A percentile compares a stretch with the other conserved stretches of the same genome.
Evolutionary conservation across 2,888 invertebrate species (phyloP).

Genomic region (Ferdinandea cuprea): DNA sequence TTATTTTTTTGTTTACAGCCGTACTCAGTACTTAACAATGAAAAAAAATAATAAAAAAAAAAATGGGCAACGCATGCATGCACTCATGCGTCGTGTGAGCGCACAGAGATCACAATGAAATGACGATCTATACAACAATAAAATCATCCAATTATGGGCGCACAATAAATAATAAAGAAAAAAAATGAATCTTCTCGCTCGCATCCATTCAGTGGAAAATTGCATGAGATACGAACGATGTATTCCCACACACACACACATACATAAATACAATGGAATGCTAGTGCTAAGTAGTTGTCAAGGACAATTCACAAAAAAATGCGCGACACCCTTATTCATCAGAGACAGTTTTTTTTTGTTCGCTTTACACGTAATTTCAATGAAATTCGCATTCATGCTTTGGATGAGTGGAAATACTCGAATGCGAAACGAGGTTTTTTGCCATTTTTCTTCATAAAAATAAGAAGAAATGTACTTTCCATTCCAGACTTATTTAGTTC

Average conservation of each 20-base stretch:
- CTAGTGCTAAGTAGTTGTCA: slow-evolving; percentile 33
- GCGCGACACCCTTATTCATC: slow-evolving; percentile 17
- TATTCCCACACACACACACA: background rate
- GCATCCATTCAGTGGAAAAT: slow-evolving; percentile 45
- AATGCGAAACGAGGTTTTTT: no score
- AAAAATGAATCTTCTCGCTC: background rate
- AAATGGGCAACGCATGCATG: slow-evolving; percentile 50
- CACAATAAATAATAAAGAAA: background rate
- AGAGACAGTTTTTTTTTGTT: background rate
- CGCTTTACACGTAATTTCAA: slow-evolving; percentile 16
- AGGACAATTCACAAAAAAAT: slow-evolving; percentile 34
- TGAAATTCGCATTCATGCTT: slow-evolving; percentile 15
- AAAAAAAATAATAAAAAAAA: no score
- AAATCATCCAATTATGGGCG: slow-evolving; percentile 46
- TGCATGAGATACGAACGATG: slow-evolving; percentile 19
- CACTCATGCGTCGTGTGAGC: slow-evolving; percentile 41
- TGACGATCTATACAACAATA: slow-evolving; percentile 19
- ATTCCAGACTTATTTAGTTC: no score
- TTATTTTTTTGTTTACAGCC: slow-evolving; percentile 2
- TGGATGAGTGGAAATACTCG: no score
- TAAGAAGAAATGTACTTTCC: no score
- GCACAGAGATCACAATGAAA: slow-evolving; percentile 35
- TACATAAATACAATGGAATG: slow-evolving; percentile 14
- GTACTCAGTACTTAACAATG: background rate
- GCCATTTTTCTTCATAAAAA: no score